These are phyloP conservation scores for Coendou prehensilis DNA, from an alignment of 2,797 vertebrate species.

Conservation along the genomic window DNA sequence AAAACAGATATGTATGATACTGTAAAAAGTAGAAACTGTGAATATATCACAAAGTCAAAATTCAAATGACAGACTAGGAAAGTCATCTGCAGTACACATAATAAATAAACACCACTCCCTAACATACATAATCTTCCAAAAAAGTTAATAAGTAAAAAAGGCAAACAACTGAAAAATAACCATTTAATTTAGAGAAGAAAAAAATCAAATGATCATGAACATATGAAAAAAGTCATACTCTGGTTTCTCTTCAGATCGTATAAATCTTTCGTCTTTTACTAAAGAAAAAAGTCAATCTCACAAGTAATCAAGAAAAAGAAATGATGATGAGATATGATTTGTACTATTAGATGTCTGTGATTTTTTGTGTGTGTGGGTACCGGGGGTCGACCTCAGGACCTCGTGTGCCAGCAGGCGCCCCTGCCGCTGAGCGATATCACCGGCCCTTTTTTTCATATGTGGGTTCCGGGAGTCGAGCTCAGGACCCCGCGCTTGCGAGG, in stretches of 20 bases:
- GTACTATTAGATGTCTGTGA: background rate
- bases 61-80: background rate
- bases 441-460: no score
- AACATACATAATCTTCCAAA: background rate
- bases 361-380: background rate
- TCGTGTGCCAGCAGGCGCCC: no score
- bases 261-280: no score
- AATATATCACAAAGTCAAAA: constrained; percentile 20
- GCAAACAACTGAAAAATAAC: constrained; percentile 2
- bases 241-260: no score
- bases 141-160: background rate
- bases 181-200: background rate
- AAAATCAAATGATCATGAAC: background rate
- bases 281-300: background rate
- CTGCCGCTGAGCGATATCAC: no score
- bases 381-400: no score
- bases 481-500: no score
- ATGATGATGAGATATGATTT: background rate
- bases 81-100: background rate
- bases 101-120: constrained; percentile 19
- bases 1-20: background rate
- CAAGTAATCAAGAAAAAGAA: constrained; percentile 46
- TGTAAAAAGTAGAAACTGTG: background rate
- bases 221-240: background rate
- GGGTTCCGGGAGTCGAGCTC: no score